Evolutionary conservation across 2,888 invertebrate genomes (phyloP), one percentile per base, ranked within the genome.

Genomic region (Hoplodrina blanda): DNA sequence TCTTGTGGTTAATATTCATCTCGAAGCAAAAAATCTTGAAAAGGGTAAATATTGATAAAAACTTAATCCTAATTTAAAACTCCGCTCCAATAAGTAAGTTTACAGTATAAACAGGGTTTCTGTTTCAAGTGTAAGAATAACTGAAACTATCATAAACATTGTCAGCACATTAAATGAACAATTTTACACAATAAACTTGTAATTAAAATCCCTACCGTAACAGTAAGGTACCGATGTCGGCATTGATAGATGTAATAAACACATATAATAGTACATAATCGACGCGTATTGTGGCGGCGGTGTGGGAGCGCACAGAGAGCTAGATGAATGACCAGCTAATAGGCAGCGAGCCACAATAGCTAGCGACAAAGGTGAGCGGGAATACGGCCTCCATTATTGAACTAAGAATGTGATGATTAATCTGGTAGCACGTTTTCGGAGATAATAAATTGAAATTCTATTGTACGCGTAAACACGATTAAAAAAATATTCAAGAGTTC

Each of bases 251-350:
- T 88, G 91, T 90, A 91, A 91, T 92, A 92, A 91, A 91, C 90
- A 91, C 89, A 90, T 88, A 90, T 92, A 92, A 92, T 92, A 86
- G 92, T 89, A 88, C 88, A 88, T 91, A 93, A 92, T 93, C 89
- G 91, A 90, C 85, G 85, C 83, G 88, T 87, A 89, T 91, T 91
- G 90, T 91, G 85, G 81, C 78, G 83, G 84, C 81, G 81, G 81
- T 84, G 82, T 86, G 84, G 84, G 78, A 83, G 91, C 90, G 86
- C 88, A 83, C 90, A 84, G 84, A 83, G 86, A 82, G 83, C 80
- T 84, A 82, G 88, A 89, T 91, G 90, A 92, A 93, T 91, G 89
- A 86, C 88, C 87, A 86, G 69, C 91, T 92, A 92, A 92, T 92
- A 91, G 89, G 75, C 70, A 78, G 59, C 76, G 76, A 60, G 72